Percentiles rank a stretch among this genome's conserved stretches.
Evolutionary conservation across 2,797 vertebrate genomes (phyloP).

Genomic region (Coracias cyanogaster): DNA sequence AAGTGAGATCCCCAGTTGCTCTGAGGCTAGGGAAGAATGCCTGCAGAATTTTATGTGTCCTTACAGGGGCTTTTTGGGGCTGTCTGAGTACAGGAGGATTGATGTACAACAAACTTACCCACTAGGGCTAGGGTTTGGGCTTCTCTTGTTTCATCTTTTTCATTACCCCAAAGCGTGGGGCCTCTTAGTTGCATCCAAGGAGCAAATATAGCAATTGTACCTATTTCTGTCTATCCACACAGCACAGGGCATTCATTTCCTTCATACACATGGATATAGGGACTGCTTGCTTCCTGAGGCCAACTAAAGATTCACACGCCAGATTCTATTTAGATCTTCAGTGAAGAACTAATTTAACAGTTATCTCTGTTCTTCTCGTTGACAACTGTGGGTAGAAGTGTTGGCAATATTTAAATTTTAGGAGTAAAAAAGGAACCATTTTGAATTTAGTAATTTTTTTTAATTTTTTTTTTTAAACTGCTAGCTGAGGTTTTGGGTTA

Average conservation of each 20-base stretch:
- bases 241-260: background rate
- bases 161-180: background rate
- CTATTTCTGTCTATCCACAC: background rate
- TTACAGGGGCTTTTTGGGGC: background rate
- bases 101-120: background rate
- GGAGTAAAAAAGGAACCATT: background rate
- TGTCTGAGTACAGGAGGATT: background rate
- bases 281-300: background rate
- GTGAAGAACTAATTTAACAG: background rate
- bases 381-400: background rate
- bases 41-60: background rate
- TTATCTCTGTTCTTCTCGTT: background rate
- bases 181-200: background rate
- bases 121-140: background rate
- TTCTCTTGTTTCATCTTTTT: background rate
- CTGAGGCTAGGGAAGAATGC: background rate
- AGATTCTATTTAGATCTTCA: background rate
- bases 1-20: background rate
- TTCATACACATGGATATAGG: background rate
- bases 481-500: background rate
- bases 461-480: background rate
- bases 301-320: background rate
- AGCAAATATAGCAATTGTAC: background rate
- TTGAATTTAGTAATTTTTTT: background rate
- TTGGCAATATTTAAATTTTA: background rate